Evolutionary conservation across 2,888 invertebrate genomes (phyloP).

Genomic region (Drosophila nigricruria): DNA sequence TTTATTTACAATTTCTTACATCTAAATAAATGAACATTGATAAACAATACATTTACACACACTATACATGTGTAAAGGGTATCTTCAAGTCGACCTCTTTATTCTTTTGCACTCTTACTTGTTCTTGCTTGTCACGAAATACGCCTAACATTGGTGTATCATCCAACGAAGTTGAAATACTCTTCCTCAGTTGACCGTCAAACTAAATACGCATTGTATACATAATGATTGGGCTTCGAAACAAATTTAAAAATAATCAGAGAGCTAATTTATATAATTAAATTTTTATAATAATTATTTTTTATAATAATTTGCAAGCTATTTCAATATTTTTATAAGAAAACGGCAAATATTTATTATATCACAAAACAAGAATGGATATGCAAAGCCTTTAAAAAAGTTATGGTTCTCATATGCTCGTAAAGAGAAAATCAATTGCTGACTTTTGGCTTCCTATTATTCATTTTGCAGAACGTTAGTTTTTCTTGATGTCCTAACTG

Average conservation of each 20-base stretch:
- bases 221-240: not conserved
- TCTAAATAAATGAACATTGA: not conserved
- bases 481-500: constrained; percentile 30
- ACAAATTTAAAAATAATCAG: not conserved
- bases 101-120: not conserved
- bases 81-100: constrained; percentile 1
- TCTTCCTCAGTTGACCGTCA: not conserved
- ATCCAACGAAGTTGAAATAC: constrained; percentile 1
- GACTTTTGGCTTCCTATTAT: constrained; percentile 25
- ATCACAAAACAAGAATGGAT: not conserved
- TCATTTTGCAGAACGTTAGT: constrained; percentile 20
- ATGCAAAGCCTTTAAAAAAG: not conserved
- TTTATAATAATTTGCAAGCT: not conserved
- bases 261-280: too few species aligned
- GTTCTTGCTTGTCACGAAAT: constrained; percentile 10
- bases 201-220: not conserved
- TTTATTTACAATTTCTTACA: not conserved
- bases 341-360: too few species aligned
- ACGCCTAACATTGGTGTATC: not conserved
- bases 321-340: too few species aligned
- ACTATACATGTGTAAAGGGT: not conserved
- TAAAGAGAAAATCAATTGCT: constrained; percentile 19
- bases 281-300: too few species aligned
- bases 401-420: not conserved
- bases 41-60: not conserved